Conservation (phyloP, 2,113 vertebrate genomes). For the Loxodonta africana region DNA sequence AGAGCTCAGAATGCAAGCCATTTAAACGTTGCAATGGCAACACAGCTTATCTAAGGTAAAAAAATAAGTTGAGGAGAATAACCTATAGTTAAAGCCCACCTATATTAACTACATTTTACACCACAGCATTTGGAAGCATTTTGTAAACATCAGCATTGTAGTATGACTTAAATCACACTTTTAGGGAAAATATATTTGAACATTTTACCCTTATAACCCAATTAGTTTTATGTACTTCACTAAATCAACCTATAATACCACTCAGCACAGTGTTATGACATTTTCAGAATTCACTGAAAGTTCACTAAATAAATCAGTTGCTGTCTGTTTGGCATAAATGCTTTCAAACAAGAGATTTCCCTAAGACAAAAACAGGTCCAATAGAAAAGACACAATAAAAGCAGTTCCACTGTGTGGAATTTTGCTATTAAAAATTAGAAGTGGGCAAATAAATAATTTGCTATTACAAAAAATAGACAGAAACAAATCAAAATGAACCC, state of each 20-base stretch:
- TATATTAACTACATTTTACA: constrained; percentile 29
- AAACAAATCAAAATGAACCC: constrained; percentile 29
- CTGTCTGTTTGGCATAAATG: constrained; percentile 3
- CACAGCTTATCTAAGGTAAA: constrained; percentile 37
- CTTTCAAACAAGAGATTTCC: constrained; percentile 58
- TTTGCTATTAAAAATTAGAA: not conserved
- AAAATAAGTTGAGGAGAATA: constrained; percentile 11
- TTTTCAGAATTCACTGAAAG: constrained; percentile 55
- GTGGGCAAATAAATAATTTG: not conserved
- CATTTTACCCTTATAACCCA: constrained; percentile 37
- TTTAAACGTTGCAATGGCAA: constrained; percentile 55
- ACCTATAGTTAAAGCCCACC: constrained; percentile 30
- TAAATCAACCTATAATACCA: not conserved
- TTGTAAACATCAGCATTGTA: constrained; percentile 36
- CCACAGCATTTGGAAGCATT: constrained; percentile 15
- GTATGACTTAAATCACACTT: constrained; percentile 53
- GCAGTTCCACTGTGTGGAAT: not conserved
- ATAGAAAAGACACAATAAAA: constrained; percentile 12
- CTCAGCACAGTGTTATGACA: not conserved
- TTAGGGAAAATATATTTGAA: constrained; percentile 42
- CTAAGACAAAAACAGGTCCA: not conserved
- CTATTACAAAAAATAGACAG: not conserved
- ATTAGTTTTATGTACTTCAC: constrained; percentile 23
- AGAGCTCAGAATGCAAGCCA: constrained; percentile 68
- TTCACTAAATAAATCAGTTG: constrained; percentile 35